phyloP scores from a whole-genome alignment of 2,113 vertebrate species.

The Thymallus thymallus region DNA sequence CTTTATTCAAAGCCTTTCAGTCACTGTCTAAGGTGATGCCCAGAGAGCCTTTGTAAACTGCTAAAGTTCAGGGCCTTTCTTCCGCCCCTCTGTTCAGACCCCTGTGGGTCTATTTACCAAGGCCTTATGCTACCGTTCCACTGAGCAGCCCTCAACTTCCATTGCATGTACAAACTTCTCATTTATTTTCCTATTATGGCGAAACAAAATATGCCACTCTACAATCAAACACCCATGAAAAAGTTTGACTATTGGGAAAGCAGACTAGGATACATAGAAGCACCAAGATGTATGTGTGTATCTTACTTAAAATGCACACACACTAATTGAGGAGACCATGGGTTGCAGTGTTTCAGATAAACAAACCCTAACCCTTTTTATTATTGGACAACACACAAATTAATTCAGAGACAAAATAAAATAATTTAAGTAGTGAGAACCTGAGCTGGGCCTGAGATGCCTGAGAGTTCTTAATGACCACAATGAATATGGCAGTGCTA shows the following conservation, averaged over 20 bases:
- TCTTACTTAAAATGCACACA: not conserved
- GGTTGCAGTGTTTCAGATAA: slow-evolving; percentile 23
- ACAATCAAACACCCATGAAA: too few species aligned
- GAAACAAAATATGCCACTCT: too few species aligned
- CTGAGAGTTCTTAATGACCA: slow-evolving; percentile 65
- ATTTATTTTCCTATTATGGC: not conserved
- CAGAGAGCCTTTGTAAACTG: slow-evolving; percentile 48
- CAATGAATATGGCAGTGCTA: slow-evolving; percentile 67
- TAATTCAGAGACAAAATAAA: slow-evolving; percentile 52
- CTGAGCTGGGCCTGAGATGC: slow-evolving; percentile 44
- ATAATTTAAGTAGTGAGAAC: slow-evolving; percentile 54
- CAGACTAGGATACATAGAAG: too few species aligned
- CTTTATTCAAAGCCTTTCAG: slow-evolving; percentile 56
- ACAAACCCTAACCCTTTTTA: slow-evolving; percentile 24
- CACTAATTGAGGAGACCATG: too few species aligned
- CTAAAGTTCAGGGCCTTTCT: slow-evolving; percentile 64
- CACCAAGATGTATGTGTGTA: too few species aligned
- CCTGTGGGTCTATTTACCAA: slow-evolving; percentile 38
- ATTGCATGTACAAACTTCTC: not conserved
- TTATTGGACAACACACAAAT: slow-evolving; percentile 50
- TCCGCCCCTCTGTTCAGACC: slow-evolving; percentile 37
- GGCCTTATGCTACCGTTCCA: slow-evolving; percentile 50
- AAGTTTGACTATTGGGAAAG: too few species aligned
- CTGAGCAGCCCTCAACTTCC: slow-evolving; percentile 16
- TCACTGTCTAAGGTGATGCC: slow-evolving; percentile 6